Conservation (phyloP, 2,113 vertebrate genomes). For the Paedocypris sp. region DNA sequence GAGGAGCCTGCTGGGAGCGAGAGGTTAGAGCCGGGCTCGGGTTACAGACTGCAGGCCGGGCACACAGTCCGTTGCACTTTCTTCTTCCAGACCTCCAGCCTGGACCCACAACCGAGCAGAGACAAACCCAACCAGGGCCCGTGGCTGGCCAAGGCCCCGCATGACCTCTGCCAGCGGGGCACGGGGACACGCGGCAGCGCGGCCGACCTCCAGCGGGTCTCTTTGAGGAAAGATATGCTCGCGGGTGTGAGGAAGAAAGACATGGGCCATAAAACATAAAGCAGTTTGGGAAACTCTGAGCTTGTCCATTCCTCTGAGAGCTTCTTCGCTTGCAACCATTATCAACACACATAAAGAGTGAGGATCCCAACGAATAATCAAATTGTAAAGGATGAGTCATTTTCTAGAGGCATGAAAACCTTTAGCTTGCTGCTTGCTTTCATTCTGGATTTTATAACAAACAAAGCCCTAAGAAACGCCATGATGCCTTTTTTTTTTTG, state of each 20-base stretch:
- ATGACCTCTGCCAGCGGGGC: slow-evolving; percentile 15
- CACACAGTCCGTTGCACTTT: not conserved
- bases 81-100: slow-evolving; percentile 8
- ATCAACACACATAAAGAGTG: too few species aligned
- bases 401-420: too few species aligned
- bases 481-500: too few species aligned
- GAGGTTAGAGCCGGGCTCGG: slow-evolving; percentile 28
- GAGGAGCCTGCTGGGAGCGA: slow-evolving; percentile 30
- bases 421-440: too few species aligned
- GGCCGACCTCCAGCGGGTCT: not conserved
- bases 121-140: slow-evolving; percentile 10
- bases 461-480: too few species aligned
- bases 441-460: too few species aligned
- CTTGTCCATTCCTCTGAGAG: too few species aligned
- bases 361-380: too few species aligned
- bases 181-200: not conserved
- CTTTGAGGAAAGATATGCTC: not conserved
- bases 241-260: not conserved
- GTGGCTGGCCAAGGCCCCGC: not conserved
- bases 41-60: slow-evolving; percentile 23
- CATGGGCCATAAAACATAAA: not conserved
- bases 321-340: too few species aligned
- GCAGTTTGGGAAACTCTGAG: not conserved
- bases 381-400: too few species aligned
- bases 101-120: not conserved